A percentile compares a stretch with the other conserved stretches of the same genome.
Evolutionary conservation across 2,113 vertebrate species (phyloP).

Genomic region (Neodon shergylaensis): DNA sequence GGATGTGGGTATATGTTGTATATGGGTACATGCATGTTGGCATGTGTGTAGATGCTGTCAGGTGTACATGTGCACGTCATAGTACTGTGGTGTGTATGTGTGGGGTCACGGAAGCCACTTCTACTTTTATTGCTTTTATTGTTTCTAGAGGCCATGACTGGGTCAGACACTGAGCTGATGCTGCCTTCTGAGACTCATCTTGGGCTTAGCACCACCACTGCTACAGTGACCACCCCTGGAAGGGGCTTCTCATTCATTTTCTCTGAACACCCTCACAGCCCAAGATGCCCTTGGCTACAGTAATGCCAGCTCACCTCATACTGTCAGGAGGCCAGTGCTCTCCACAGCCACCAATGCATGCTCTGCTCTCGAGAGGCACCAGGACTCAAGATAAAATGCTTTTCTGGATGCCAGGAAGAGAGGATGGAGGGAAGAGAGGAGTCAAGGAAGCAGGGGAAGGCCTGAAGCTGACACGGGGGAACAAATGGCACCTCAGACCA

Average conservation of each 20-base stretch:
- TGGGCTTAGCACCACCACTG: fast-evolving
- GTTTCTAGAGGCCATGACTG: not conserved
- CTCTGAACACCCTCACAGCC: not conserved
- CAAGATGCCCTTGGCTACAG: not conserved
- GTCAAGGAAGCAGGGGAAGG: not conserved
- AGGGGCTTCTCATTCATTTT: not conserved
- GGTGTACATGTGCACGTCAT: not conserved
- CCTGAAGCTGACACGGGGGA: not conserved
- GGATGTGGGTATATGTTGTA: not conserved
- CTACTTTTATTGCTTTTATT: not conserved
- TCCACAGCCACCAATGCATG: not conserved
- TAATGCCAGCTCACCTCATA: not conserved
- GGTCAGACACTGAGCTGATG: not conserved
- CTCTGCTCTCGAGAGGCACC: not conserved
- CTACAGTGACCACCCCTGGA: not conserved
- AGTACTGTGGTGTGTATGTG: not conserved
- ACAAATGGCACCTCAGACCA: fast-evolving
- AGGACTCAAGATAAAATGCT: not conserved
- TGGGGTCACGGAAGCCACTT: not conserved
- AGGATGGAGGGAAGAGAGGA: not conserved
- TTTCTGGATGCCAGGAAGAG: not conserved
- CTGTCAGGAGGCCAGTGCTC: not conserved
- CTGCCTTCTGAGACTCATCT: not conserved
- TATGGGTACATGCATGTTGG: not conserved
- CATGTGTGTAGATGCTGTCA: not conserved